Evolutionary conservation across 1,140 invertebrate species (phyloP).

Genomic region (Homalodisca vitripennis): DNA sequence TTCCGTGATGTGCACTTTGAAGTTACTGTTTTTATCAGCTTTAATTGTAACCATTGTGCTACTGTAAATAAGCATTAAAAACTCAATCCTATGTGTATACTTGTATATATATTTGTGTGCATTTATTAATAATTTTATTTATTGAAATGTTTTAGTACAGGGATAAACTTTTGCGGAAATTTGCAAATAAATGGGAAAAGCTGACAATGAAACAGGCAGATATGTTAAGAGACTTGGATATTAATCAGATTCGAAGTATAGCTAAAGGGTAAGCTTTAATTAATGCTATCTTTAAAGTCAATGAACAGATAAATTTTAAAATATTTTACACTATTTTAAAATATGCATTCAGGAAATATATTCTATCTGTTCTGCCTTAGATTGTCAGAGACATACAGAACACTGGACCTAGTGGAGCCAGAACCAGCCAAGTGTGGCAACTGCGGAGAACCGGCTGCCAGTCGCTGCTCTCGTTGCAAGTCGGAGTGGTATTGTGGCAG

Average conservation of each 20-base stretch:
- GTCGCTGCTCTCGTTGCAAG: slow-evolving; percentile 58
- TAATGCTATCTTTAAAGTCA: no score
- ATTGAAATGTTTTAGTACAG: slow-evolving; percentile 53
- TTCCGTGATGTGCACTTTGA: no score
- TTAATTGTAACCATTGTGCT: no score
- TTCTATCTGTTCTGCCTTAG: slow-evolving; percentile 44
- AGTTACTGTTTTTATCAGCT: no score
- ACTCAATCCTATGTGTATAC: no score
- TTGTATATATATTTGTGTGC: no score
- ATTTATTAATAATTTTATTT: no score
- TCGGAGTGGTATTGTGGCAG: slow-evolving; percentile 59
- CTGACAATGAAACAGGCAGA: slow-evolving; percentile 57
- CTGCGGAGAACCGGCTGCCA: slow-evolving; percentile 54
- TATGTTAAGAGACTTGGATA: slow-evolving; percentile 52
- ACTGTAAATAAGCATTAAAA: no score
- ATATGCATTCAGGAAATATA: no score
- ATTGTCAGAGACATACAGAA: slow-evolving; percentile 54
- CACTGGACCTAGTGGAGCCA: slow-evolving; percentile 53
- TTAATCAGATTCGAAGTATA: slow-evolving; percentile 49
- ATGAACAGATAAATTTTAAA: no score
- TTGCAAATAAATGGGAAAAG: slow-evolving; percentile 54
- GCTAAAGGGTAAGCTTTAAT: slow-evolving; percentile 46
- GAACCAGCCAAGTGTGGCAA: slow-evolving; percentile 53
- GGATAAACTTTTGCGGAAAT: slow-evolving; percentile 50
- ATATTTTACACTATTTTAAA: no score